These are phyloP conservation scores for Echinarachnius parma DNA, from an alignment of 53 echinoderm and acorn worm genomes.

Conservation along the genomic window DNA sequence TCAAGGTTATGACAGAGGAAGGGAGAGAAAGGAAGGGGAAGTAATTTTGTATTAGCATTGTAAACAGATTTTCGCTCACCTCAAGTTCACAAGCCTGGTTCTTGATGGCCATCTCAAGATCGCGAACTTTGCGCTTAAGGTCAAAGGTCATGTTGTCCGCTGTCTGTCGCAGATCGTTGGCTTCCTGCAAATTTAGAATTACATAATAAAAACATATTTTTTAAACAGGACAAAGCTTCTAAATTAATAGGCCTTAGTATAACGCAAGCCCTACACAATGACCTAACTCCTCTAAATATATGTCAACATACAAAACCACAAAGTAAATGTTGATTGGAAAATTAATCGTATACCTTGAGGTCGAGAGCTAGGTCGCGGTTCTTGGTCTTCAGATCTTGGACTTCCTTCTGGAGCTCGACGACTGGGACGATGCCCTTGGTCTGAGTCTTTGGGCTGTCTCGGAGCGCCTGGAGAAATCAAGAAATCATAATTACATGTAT, in stretches of 20 bases:
- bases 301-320: no score
- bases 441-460: background rate
- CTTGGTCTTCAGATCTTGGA: conserved; percentile 7
- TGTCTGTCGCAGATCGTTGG: background rate
- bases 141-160: background rate
- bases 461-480: no score
- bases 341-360: conserved; percentile 21
- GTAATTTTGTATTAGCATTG: no score
- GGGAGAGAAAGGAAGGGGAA: no score
- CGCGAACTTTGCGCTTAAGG: conserved; percentile 2
- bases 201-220: no score
- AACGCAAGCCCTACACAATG: no score
- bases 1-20: no score
- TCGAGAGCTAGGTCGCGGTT: conserved; percentile 6
- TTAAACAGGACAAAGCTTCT: no score
- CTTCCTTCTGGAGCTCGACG: background rate
- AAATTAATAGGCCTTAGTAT: no score
- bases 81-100: background rate
- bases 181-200: background rate
- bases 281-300: no score
- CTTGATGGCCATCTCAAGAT: background rate
- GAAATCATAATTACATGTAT: no score
- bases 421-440: conserved; percentile 1
- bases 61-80: background rate
- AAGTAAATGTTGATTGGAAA: no score